A percentile compares a stretch with the other conserved stretches of the same genome.
Evolutionary conservation across 2,113 vertebrate species (phyloP).

Genomic region (Panurus biarmicus): DNA sequence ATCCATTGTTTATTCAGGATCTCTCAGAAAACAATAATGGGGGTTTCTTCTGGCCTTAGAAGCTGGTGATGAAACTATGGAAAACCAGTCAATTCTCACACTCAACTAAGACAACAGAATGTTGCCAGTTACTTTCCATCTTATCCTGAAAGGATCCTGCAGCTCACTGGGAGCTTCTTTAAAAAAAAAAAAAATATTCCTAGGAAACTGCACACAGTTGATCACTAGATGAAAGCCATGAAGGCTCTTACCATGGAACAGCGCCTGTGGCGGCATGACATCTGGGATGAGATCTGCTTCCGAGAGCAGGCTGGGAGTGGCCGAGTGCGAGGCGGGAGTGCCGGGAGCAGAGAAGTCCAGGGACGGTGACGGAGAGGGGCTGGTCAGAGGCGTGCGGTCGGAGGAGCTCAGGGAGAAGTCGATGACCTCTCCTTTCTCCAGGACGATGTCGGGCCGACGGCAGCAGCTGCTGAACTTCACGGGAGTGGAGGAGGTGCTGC

Average conservation of each 20-base stretch:
- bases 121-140: background rate
- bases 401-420: constrained; percentile 96
- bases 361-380: constrained; percentile 90
- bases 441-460: constrained; percentile 75
- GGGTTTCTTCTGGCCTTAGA: background rate
- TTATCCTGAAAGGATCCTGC: background rate
- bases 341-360: constrained; percentile 94
- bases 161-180: background rate
- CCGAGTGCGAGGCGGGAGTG: constrained; percentile 90
- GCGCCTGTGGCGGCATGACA: constrained; percentile 91
- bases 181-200: background rate
- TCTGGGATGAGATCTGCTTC: constrained; percentile 96
- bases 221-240: background rate
- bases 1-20: background rate
- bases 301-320: constrained; percentile 90
- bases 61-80: background rate
- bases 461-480: constrained; percentile 77
- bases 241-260: constrained; percentile 85
- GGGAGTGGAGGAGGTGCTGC: constrained; percentile 83
- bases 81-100: background rate
- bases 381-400: constrained; percentile 89
- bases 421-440: constrained; percentile 93
- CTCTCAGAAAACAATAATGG: fast-evolving
- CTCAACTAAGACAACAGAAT: background rate
- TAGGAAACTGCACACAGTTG: background rate